Evolutionary conservation across 1,140 invertebrate species (phyloP), one percentile per base, ranked within the genome.

Genomic region (Galleria mellonella): DNA sequence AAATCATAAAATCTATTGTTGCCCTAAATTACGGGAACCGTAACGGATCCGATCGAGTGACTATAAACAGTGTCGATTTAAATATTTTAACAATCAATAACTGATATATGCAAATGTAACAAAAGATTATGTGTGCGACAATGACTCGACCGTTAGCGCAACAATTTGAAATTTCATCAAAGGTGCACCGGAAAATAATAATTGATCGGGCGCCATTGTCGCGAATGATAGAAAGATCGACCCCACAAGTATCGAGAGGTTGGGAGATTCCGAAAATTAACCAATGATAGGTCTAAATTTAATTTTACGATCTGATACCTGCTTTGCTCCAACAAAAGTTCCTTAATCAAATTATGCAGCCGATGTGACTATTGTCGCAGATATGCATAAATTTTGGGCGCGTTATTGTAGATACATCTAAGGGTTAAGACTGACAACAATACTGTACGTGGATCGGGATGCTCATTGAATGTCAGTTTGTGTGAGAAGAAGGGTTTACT

Each of bases 81-180:
- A 83, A 83, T 85, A 82, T 81, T 79, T 75, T 78, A 76, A 72
- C 76, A 79, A 85, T 85, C 82, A 85, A 85, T 85, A 82, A 83
- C 70, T 65, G 71, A 82, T 81, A 73, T 83, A 85, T 83, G 82
- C 78, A 85, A 83, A 83, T 81, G 35, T 35, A 36, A 61, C 56
- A 69, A 74, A 73, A 82, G 63, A 71, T 76, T 71, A 66, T 69
- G 62, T 60, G 62, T 51, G 51, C 65, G 66, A 83, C 78, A 83
- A 82, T 70, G 64, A 48, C 39, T 43, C 70, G 68, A 83, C 81
- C 81, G 81, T 85, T 84, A 82, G 64, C 58, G 68, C 52, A 69
- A 77, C 73, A 74, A 76, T 72, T 74, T 55, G 45, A 69, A 72
- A 72, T 81, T 82, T 81, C 81, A 73, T 72, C 78, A 79, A 84